A percentile compares a stretch with the other conserved stretches of the same genome.
Evolutionary conservation across 2,113 vertebrate genomes (phyloP).

Genomic region (Callopanchax toddi): DNA sequence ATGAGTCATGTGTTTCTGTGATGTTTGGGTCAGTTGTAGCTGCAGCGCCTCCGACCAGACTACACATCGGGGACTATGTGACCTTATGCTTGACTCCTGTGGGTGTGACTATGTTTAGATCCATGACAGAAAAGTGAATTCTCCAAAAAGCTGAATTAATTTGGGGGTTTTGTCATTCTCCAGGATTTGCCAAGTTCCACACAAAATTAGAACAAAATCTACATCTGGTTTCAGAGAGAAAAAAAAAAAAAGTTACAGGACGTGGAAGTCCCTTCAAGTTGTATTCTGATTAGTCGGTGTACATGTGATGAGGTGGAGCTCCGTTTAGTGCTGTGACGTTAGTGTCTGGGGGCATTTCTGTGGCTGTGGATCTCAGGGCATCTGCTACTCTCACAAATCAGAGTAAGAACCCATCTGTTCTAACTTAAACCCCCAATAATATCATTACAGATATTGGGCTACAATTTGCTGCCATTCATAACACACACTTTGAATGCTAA

Average conservation of each 20-base stretch:
- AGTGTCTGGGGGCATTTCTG: slow-evolving; percentile 48
- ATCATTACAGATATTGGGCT: too few relatives aligned
- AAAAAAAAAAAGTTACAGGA: too few relatives aligned
- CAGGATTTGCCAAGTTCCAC: too few relatives aligned
- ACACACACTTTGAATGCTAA: too few relatives aligned
- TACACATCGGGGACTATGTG: neutral
- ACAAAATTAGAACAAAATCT: too few relatives aligned
- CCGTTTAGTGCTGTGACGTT: slow-evolving; percentile 22
- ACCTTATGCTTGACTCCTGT: neutral
- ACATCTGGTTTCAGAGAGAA: too few relatives aligned
- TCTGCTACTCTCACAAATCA: slow-evolving; percentile 72
- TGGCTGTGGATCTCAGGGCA: slow-evolving; percentile 67
- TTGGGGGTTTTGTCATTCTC: too few relatives aligned
- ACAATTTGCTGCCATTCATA: too few relatives aligned
- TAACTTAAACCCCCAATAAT: neutral
- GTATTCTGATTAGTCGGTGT: neutral
- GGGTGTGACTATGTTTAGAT: neutral
- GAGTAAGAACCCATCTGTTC: slow-evolving; percentile 72
- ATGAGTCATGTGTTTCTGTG: slow-evolving; percentile 62
- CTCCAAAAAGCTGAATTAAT: too few relatives aligned
- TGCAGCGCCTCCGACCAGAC: neutral
- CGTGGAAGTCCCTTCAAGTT: neutral
- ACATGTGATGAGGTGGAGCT: slow-evolving; percentile 14
- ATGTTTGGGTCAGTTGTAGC: slow-evolving; percentile 35
- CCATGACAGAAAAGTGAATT: neutral